A percentile compares a stretch with the other conserved stretches of the same genome.
phyloP scores from a whole-genome alignment of 2,113 vertebrate genomes.

The Ranitomeya variabilis region DNA sequence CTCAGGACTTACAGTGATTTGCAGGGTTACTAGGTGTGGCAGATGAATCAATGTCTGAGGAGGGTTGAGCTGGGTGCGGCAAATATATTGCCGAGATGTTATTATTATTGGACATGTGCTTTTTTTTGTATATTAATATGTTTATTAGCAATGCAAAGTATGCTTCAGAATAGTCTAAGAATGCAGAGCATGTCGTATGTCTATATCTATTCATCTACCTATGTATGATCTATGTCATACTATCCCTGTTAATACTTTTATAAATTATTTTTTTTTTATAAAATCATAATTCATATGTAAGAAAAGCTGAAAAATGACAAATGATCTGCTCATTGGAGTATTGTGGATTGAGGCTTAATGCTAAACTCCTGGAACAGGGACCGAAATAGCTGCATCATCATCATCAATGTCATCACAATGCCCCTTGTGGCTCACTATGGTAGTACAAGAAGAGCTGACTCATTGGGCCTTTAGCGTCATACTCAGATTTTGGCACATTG shows the following conservation, averaged over 20 bases:
- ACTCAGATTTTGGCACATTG: neutral
- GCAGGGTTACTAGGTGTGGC: neutral
- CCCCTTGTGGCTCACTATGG: neutral
- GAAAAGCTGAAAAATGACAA: neutral
- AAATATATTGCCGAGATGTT: neutral
- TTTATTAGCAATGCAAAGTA: neutral
- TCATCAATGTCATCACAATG: neutral
- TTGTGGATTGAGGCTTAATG: neutral
- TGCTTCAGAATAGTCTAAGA: neutral
- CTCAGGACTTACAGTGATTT: neutral
- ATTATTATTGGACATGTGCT: neutral
- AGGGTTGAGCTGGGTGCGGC: conserved; percentile 15
- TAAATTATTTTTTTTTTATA: neutral
- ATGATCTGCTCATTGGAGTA: neutral
- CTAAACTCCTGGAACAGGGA: neutral
- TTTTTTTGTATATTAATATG: neutral
- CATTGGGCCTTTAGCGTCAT: neutral
- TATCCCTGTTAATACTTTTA: neutral
- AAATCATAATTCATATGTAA: too few relatives aligned
- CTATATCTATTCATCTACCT: neutral
- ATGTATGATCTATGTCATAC: neutral
- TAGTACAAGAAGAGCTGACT: neutral
- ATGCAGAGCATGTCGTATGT: neutral
- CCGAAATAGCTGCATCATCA: neutral
- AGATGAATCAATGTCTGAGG: neutral